Base-by-base conservation (phyloP, 2,888 invertebrate species). In the Fragum fragum region DNA sequence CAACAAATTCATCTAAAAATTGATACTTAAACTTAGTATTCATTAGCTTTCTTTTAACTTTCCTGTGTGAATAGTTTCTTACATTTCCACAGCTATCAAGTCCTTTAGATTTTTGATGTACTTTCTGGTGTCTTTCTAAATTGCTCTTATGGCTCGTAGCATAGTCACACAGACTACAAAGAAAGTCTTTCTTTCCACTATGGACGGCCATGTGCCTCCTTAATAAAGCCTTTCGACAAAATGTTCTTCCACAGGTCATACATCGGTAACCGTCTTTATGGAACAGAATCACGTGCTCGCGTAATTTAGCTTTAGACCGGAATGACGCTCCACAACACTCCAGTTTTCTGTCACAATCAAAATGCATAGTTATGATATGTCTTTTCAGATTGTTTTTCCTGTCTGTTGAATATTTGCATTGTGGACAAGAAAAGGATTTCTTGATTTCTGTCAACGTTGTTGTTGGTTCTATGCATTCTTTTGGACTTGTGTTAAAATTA, bases 101-200 rank as follows among this genome's bases (percentile, higher is more conserved):
- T 9, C 55, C 55, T 39, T 23, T 36, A 16, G 68, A 26, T 66
- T 78, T 85, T 14, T 18, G 14, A 47, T 94, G 94, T 0, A 93
- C 91, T 70, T 93, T 91, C 75, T 93, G 93, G 84, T 95, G 95
- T 3, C 95, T 85, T 63, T 94, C 94, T 66, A 95, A 88, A 85
- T 95, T 95, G 79, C 94, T 94, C 84, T 95, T 95, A 87, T 95
- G 95, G 75, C 95, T 95, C 6, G 95, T 95, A 47, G 94, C 94
- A 83, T 95, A 95, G 21, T 90, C 90, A 85, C 95, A 95, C 5
- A 91, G 75, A n/a, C 87, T 74, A 83, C 95, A 95, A 11, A 89
- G 87, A 90, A 92, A 95, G 68, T 95, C 94, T 83, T 95, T 95
- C 81, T 92, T 91, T 0, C 95, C 95, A 70, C 94, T 94, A 89